A percentile compares a stretch with the other conserved stretches of the same genome.
These are phyloP conservation scores for Furnarius figulus DNA, from an alignment of 2,113 vertebrate species.

Conservation along the genomic window DNA sequence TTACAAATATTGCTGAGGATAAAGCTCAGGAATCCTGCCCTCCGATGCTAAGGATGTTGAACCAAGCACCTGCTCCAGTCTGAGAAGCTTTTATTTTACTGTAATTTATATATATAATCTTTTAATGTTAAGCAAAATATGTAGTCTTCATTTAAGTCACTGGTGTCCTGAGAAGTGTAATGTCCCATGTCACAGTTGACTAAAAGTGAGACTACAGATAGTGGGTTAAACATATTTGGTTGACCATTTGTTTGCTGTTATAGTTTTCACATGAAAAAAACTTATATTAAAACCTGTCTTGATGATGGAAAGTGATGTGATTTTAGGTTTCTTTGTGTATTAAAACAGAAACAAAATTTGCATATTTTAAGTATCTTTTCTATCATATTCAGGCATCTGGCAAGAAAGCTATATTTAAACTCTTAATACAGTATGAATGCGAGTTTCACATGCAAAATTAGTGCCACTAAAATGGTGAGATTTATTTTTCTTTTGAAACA, in stretches of 20 bases:
- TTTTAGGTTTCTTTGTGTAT: constrained; percentile 72
- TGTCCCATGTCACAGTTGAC: constrained; percentile 62
- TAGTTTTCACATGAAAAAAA: constrained; percentile 74
- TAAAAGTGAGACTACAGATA: constrained; percentile 71
- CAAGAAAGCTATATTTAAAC: constrained; percentile 73
- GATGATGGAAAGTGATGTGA: constrained; percentile 79
- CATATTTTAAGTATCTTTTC: constrained; percentile 73
- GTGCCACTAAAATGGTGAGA: constrained; percentile 44
- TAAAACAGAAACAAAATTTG: constrained; percentile 79
- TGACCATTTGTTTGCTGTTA: constrained; percentile 78
- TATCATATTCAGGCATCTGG: constrained; percentile 73
- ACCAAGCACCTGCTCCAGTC: neutral
- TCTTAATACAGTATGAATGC: constrained; percentile 68
- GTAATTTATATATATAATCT: constrained; percentile 26
- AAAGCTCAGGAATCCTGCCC: neutral
- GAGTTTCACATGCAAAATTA: constrained; percentile 67
- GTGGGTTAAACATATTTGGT: constrained; percentile 64
- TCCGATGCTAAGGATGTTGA: neutral
- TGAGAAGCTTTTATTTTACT: neutral
- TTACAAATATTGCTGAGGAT: constrained; percentile 11
- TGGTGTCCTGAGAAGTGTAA: constrained; percentile 62
- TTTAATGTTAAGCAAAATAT: constrained; percentile 57
- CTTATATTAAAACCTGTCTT: constrained; percentile 72
- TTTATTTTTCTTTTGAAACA: constrained; percentile 64
- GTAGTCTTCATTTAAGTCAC: constrained; percentile 61